A percentile compares a stretch with the other conserved stretches of the same genome.
phyloP scores from a whole-genome alignment of 2,888 invertebrate species.

The Dynastes tityus region DNA sequence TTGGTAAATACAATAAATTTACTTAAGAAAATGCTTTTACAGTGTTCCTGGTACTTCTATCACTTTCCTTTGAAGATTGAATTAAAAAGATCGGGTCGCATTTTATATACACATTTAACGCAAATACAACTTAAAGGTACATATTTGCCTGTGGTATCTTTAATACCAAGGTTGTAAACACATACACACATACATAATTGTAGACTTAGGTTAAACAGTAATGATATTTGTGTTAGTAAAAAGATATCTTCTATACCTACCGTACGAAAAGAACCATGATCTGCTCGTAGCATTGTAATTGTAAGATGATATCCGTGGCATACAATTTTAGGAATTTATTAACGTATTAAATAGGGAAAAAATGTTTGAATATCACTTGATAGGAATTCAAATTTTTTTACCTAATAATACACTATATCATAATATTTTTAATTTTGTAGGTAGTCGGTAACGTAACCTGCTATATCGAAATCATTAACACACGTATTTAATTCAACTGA shows the following conservation, averaged over 20 bases:
- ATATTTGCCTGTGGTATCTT: conserved; percentile 1
- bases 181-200: neutral
- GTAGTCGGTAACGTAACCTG: no score
- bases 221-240: neutral
- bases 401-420: no score
- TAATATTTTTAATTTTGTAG: no score
- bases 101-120: neutral
- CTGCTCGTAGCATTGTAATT: no score
- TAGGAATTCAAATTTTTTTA: no score
- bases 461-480: no score
- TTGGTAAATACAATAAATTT: neutral
- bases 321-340: no score
- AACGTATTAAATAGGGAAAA: no score
- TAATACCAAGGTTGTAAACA: neutral
- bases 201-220: neutral
- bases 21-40: neutral
- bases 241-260: neutral
- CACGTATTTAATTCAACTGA: no score
- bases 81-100: no score
- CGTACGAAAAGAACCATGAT: neutral
- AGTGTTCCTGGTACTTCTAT: neutral
- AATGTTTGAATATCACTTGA: no score
- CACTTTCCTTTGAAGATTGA: neutral
- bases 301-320: no score
- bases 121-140: neutral